phyloP scores from a whole-genome alignment of 2,797 vertebrate genomes.

The Lycodopsis pacificus region DNA sequence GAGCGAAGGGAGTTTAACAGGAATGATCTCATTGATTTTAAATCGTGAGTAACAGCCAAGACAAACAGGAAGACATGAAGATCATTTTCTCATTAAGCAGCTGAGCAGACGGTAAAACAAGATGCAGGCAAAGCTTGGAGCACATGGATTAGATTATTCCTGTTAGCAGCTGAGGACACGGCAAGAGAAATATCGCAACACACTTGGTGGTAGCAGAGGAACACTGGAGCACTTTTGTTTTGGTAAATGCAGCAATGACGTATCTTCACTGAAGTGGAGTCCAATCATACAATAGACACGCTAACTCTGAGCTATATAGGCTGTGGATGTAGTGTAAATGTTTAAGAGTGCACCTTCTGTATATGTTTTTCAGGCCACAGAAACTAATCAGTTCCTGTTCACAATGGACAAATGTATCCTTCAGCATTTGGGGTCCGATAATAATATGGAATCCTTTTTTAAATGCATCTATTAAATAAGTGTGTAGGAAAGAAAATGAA shows the following conservation, averaged over 20 bases:
- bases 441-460: slow-evolving; percentile 7
- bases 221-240: not conserved
- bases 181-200: not conserved
- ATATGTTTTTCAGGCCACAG: not conserved
- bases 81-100: slow-evolving; percentile 50
- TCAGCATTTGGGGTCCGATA: slow-evolving; percentile 11
- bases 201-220: not conserved
- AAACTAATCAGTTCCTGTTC: not conserved
- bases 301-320: not conserved
- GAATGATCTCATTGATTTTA: slow-evolving; percentile 3
- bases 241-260: not conserved
- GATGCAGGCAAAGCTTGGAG: slow-evolving; percentile 1
- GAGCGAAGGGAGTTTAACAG: not conserved
- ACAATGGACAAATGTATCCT: not conserved
- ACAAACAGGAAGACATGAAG: slow-evolving; percentile 40
- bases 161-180: slow-evolving; percentile 10
- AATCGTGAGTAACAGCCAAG: slow-evolving; percentile 1
- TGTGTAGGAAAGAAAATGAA: not conserved
- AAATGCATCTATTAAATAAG: slow-evolving; percentile 1
- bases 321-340: not conserved
- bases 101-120: slow-evolving; percentile 25
- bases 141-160: slow-evolving; percentile 42
- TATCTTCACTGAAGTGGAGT: not conserved
- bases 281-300: not conserved
- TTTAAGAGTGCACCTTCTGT: not conserved